These are phyloP conservation scores for Harmothoe impar DNA, from an alignment of 2,888 invertebrate genomes.

Conservation along the genomic window DNA sequence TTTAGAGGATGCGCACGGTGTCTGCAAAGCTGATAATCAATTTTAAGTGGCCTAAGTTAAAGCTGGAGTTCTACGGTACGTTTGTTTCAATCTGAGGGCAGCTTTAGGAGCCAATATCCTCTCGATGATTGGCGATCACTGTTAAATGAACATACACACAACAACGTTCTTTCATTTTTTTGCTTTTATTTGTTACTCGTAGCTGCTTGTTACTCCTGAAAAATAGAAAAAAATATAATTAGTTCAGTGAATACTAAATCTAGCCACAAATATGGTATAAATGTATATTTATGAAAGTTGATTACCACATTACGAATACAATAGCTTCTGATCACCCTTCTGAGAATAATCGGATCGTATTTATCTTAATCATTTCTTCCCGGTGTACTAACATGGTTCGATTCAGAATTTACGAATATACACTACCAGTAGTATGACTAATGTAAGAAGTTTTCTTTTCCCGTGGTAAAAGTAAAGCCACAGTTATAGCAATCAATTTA, in stretches of 20 bases:
- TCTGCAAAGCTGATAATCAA: background rate
- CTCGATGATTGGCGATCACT: background rate
- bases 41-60: no score
- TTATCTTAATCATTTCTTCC: background rate
- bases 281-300: no score
- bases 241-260: background rate
- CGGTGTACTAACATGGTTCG: background rate
- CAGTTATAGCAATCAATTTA: no score
- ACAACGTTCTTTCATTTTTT: background rate
- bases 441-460: no score
- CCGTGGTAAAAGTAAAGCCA: no score
- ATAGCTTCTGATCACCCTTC: no score
- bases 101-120: background rate
- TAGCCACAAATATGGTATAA: background rate
- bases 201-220: slow-evolving; percentile 13
- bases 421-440: no score
- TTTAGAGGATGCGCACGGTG: no score
- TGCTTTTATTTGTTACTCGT: background rate
- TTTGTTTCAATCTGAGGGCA: background rate
- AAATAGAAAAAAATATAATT: background rate
- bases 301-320: no score
- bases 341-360: background rate
- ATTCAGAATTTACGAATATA: background rate
- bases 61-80: background rate
- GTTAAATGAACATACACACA: background rate